Evolutionary conservation across 37 sponge, comb jelly and placozoan species (phyloP).

Genomic region (Lycopodina hypogea): DNA sequence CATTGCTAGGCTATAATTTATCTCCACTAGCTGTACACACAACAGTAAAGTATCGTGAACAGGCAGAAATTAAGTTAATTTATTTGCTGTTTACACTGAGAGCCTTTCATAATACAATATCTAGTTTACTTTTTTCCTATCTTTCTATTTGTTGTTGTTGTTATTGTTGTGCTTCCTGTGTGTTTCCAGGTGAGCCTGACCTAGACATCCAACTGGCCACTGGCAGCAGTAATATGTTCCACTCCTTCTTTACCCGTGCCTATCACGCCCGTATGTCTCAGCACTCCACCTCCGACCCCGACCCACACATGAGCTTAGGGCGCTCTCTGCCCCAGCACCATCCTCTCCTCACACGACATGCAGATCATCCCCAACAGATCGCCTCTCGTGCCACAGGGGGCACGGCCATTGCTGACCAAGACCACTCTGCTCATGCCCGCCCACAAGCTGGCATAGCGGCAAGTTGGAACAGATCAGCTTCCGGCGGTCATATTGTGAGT

Average conservation of each 20-base stretch:
- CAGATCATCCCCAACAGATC: conserved; percentile 24
- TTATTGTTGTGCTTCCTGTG: too few species aligned
- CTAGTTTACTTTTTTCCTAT: too few species aligned
- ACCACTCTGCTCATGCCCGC: background rate
- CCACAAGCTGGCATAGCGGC: background rate
- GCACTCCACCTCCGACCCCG: conserved; percentile 2
- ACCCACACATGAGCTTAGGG: background rate
- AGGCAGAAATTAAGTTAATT: too few species aligned
- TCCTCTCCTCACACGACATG: conserved; percentile 38
- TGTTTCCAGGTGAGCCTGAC: conserved; percentile 24
- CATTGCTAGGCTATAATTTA: too few species aligned
- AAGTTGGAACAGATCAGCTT: background rate
- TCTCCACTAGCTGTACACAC: too few species aligned
- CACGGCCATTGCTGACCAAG: background rate
- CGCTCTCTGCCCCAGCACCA: conserved; percentile 42
- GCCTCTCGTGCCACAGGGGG: conserved; percentile 16
- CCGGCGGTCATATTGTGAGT: background rate
- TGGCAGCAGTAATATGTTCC: conserved; percentile 4
- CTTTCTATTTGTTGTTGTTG: too few species aligned
- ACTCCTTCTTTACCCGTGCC: conserved; percentile 42
- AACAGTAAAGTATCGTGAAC: too few species aligned
- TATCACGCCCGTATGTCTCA: conserved; percentile 45
- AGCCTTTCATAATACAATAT: too few species aligned
- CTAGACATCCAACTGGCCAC: conserved; percentile 7
- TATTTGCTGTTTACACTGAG: too few species aligned